Base-by-base conservation (phyloP, 2,888 invertebrate genomes). In the Axea sp. region DNA sequence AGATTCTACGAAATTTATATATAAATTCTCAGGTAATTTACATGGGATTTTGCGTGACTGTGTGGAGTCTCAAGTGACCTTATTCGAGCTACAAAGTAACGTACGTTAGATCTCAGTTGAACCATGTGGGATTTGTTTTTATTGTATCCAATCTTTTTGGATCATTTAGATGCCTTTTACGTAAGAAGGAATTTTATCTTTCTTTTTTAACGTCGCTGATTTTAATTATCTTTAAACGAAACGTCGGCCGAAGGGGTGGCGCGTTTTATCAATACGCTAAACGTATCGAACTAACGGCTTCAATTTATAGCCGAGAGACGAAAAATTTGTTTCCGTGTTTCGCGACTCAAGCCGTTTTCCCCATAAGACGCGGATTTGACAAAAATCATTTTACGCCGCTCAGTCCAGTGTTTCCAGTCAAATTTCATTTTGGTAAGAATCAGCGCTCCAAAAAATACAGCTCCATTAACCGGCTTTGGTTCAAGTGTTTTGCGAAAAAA, bases 81-180 rank as follows among this genome's bases (percentile, higher is more conserved):
- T 49, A 59, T 68, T 59, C 49, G 15, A 9, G 57, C 33, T 51
- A 35, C 59, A 43, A 59, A 19, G 41, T 45, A 55, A 65, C 65
- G 65, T 53, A 53, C 53, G 65, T 53, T 51, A 35, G 53, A 45
- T 65, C 53, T 65, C 28, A 53, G 45, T 45, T 53, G 53, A 53
- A 53, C 45, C 43, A 41, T 28, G 39, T 24, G 55, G 57, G 67
- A 57, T 59, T 59, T 59, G 59, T 59, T 59, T 68, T 68, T 68
- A 68, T 68, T 59, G 51, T 68, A 59, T 68, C 68, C 68, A 68
- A 68, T 68, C 51, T 68, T 68, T 59, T 35, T 43, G 43, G 51
- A 68, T 59, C 57, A 59, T 68, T 68, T 59, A 33, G 43, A 49
- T 31, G 14, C 17, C 31, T 11, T 57, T 47, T 43, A 55, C 45